phyloP scores from a whole-genome alignment of 2,888 invertebrate genomes.

The Exephanes ischioxanthus region DNA sequence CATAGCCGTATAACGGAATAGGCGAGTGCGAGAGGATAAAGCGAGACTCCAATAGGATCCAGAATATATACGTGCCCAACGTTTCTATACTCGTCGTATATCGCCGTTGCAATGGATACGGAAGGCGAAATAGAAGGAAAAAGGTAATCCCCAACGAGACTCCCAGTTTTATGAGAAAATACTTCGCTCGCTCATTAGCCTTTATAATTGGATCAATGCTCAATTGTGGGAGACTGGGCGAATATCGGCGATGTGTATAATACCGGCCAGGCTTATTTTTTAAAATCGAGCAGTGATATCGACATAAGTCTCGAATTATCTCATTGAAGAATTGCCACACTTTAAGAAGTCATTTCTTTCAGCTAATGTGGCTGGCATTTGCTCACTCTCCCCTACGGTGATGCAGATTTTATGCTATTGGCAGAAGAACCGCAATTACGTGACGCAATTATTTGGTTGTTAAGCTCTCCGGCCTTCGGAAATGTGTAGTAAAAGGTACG shows the following conservation, averaged over 20 bases:
- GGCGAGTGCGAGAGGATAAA: conserved; percentile 12
- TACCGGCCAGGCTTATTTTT: background rate
- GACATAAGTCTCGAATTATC: background rate
- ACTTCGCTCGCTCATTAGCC: conserved; percentile 2
- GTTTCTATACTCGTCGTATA: conserved; percentile 35
- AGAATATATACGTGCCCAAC: conserved; percentile 58
- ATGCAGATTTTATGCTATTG: conserved; percentile 32
- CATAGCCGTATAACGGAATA: conserved; percentile 23
- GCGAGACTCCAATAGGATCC: conserved; percentile 48
- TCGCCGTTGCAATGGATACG: background rate
- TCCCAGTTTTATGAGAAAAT: conserved; percentile 4
- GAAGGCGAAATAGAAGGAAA: background rate
- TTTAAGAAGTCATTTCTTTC: background rate
- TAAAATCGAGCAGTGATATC: background rate
- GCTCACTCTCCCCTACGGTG: background rate
- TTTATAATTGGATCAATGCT: background rate
- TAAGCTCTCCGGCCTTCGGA: background rate
- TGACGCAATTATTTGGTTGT: conserved; percentile 43
- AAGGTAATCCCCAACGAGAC: conserved; percentile 10
- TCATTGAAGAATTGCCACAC: background rate
- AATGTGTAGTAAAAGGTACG: conserved; percentile 42
- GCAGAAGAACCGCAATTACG: conserved; percentile 32
- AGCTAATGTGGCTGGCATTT: background rate
- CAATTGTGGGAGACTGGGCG: background rate
- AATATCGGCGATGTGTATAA: background rate